These are phyloP conservation scores for Amphilophus citrinellus DNA, from an alignment of 2,113 vertebrate genomes.

Conservation along the genomic window DNA sequence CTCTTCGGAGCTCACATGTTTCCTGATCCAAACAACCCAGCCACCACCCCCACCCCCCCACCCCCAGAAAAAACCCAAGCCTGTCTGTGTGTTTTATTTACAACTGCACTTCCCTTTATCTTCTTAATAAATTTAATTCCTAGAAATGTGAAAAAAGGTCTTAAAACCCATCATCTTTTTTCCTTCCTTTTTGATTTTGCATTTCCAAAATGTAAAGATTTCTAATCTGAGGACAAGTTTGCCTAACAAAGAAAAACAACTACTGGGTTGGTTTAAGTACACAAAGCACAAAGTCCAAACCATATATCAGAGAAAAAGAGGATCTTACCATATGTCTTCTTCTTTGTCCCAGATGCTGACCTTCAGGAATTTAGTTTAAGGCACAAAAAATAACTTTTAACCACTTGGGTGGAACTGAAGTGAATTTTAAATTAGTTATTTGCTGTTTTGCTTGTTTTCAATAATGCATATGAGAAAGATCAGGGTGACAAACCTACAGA, in stretches of 20 bases:
- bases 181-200: neutral
- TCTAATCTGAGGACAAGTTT: too few relatives aligned
- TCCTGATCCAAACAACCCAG: constrained; percentile 53
- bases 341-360: neutral
- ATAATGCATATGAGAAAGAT: too few relatives aligned
- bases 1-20: constrained; percentile 58
- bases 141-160: neutral
- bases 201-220: neutral
- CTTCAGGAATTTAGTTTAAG: neutral
- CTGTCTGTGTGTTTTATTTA: constrained; percentile 27
- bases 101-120: neutral
- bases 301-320: neutral
- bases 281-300: neutral
- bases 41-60: neutral
- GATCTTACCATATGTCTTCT: neutral
- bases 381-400: neutral
- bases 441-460: neutral
- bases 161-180: neutral
- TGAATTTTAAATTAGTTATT: neutral
- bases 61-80: neutral
- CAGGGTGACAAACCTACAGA: too few relatives aligned
- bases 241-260: neutral
- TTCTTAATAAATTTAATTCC: neutral
- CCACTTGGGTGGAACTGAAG: neutral
- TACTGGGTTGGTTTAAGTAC: neutral